Conservation (phyloP, 2,888 invertebrate genomes). For the Argynnis bischoffii region DNA sequence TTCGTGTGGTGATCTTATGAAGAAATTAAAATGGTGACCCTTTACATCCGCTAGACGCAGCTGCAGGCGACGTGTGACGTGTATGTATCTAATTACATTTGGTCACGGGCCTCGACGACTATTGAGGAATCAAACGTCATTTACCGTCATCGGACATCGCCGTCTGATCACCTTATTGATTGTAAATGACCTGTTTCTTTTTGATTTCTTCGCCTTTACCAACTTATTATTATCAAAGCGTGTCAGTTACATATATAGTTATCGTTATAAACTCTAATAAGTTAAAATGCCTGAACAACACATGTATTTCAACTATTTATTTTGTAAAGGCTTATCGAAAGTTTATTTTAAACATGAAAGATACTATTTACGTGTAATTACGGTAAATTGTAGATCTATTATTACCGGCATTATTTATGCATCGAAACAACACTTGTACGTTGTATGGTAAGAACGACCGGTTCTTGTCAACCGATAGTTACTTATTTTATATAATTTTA, state of each 20-base stretch:
- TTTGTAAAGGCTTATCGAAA: not conserved
- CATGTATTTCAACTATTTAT: not conserved
- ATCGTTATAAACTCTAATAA: slow-evolving; percentile 22
- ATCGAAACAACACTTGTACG: slow-evolving; percentile 1
- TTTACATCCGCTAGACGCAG: slow-evolving; percentile 74
- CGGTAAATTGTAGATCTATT: slow-evolving; percentile 2
- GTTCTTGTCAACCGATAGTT: slow-evolving; percentile 39
- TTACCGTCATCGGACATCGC: slow-evolving; percentile 28
- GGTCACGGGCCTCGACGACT: slow-evolving; percentile 46
- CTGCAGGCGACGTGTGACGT: slow-evolving; percentile 62
- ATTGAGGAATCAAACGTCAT: slow-evolving; percentile 31
- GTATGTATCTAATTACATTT: slow-evolving; percentile 65
- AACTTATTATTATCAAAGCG: slow-evolving; percentile 34
- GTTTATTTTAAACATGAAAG: not conserved
- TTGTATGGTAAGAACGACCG: slow-evolving; percentile 40
- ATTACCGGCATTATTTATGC: slow-evolving; percentile 1
- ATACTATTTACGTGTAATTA: slow-evolving; percentile 1
- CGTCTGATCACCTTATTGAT: slow-evolving; percentile 43
- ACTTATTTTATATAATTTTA: slow-evolving; percentile 37
- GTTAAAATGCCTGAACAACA: slow-evolving; percentile 3
- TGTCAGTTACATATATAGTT: slow-evolving; percentile 26
- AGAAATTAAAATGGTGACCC: slow-evolving; percentile 75
- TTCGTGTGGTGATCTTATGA: slow-evolving; percentile 66
- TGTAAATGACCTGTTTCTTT: slow-evolving; percentile 42
- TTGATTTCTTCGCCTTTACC: slow-evolving; percentile 24